Base-by-base conservation (phyloP, 1,140 invertebrate genomes). In the Dinothrombium tinctorium region DNA sequence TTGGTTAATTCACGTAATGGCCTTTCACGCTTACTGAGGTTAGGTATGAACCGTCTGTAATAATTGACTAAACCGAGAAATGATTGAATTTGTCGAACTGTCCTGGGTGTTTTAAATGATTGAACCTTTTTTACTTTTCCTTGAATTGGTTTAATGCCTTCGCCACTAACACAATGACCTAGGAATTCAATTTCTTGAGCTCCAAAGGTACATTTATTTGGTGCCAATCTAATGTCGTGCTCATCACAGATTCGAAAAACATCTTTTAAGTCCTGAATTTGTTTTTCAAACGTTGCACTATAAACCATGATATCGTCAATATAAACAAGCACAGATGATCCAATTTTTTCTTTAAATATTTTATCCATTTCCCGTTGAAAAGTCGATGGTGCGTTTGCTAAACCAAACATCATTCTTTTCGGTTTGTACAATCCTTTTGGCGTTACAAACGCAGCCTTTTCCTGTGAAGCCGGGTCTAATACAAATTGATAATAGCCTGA, bases 401-500 rank as follows among this genome's bases (percentile, higher is more conserved):
- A 45, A 0, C 60, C 62, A 49, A 62, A 63, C 0, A 58, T 55
- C 54, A 64, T 56, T 14, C 38, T n/a, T 9, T 15, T 29, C 8
- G 11, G 47, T 37, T 48, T 1, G 17, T 19, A 52, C 3, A 28
- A 47, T 24, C 32, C 49, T 4, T 3, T 9, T n/a, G 20, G 9
- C 2, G 46, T 45, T 3, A 22, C 2, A 33, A 45, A 46, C 5
- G 42, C 35, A 14, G 47, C 44, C 49, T 53, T 56, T 12, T 53
- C 48, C 33, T 37, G 43, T 41, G 46, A 45, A 19, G 44, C 15
- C 19, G 52, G 46, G 21, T 50, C 33, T 1, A 59, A 41, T 9
- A 38, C 24, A 2, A 59, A 44, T 38, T 61, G 56, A 41, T 52
- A 52, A 45, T 53, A 62, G 4, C 54, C 59, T 37, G 49, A 47